A percentile compares a stretch with the other conserved stretches of the same genome.
Evolutionary conservation across 2,888 invertebrate species (phyloP).

Genomic region (Tubiluchus corallicola): DNA sequence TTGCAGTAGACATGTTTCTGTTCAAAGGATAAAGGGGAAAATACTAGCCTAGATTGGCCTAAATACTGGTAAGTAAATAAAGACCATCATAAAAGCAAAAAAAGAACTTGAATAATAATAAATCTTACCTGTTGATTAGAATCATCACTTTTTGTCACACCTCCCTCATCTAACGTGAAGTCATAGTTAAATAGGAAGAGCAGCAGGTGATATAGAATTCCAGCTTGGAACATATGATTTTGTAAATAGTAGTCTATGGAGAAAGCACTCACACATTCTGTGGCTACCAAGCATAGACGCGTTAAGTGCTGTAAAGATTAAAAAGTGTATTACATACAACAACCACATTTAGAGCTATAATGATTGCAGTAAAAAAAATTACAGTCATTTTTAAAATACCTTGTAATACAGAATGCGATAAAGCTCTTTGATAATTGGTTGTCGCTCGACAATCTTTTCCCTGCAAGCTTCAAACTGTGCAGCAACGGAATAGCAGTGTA

Average conservation of each 20-base stretch:
- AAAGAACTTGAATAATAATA: neutral
- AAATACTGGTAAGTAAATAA: slow-evolving; percentile 9
- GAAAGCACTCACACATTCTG: slow-evolving; percentile 71
- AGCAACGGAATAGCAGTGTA: slow-evolving; percentile 84
- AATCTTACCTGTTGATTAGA: slow-evolving; percentile 49
- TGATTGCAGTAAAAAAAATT: slow-evolving; percentile 16
- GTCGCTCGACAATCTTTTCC: slow-evolving; percentile 63
- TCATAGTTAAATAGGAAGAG: slow-evolving; percentile 83
- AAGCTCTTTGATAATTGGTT: slow-evolving; percentile 66
- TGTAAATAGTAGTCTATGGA: slow-evolving; percentile 70
- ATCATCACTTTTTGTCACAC: slow-evolving; percentile 62
- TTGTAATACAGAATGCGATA: slow-evolving; percentile 68
- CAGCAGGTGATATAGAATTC: slow-evolving; percentile 76
- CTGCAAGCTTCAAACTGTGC: slow-evolving; percentile 80
- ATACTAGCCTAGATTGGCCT: no score
- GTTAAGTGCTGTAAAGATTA: slow-evolving; percentile 47
- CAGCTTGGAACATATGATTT: slow-evolving; percentile 58
- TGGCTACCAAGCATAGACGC: slow-evolving; percentile 63
- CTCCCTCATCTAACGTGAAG: slow-evolving; percentile 89
- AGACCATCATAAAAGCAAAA: slow-evolving; percentile 8
- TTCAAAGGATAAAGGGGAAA: no score
- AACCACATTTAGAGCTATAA: no score
- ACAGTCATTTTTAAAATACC: slow-evolving; percentile 32
- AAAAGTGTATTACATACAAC: no score
- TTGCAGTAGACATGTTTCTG: no score